These are phyloP conservation scores for Anthophora plumipes DNA, from an alignment of 2,888 invertebrate species.

Conservation along the genomic window DNA sequence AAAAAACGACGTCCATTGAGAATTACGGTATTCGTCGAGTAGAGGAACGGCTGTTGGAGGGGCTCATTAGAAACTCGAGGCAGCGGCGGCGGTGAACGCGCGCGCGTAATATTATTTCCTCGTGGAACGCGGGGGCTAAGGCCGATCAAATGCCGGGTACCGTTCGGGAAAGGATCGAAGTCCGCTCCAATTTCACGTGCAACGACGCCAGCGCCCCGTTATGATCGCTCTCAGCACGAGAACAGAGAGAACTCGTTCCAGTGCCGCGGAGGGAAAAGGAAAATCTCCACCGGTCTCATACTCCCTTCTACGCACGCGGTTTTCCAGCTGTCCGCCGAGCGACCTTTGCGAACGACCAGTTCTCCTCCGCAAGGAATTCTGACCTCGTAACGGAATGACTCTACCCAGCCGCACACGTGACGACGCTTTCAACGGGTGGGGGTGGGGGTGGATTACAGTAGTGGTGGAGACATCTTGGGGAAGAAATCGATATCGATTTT, in stretches of 20 bases:
- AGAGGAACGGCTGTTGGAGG: constrained; percentile 47
- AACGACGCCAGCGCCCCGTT: constrained; percentile 62
- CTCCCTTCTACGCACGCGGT: constrained; percentile 23
- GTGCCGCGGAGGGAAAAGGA: constrained; percentile 58
- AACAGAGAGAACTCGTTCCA: constrained; percentile 56
- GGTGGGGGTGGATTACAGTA: neutral
- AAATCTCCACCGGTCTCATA: constrained; percentile 41
- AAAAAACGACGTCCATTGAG: constrained; percentile 69
- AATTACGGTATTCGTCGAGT: constrained; percentile 67
- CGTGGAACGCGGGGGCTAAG: constrained; percentile 59
- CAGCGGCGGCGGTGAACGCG: constrained; percentile 25
- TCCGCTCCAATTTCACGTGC: constrained; percentile 71
- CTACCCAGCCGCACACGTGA: neutral
- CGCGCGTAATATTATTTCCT: constrained; percentile 61
- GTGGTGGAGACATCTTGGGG: neutral
- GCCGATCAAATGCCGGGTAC: constrained; percentile 66
- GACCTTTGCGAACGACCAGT: constrained; percentile 46
- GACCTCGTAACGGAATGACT: constrained; percentile 32
- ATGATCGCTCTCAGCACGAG: constrained; percentile 45
- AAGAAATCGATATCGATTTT: constrained; percentile 15
- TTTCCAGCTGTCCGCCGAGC: constrained; percentile 50
- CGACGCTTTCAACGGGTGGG: neutral
- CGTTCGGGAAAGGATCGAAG: constrained; percentile 70
- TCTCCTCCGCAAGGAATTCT: constrained; percentile 24
- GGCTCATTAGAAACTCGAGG: constrained; percentile 58